Percentiles rank a stretch among this genome's conserved stretches.
These are phyloP conservation scores for Caenorhabditis uteleia DNA, from an alignment of 2,888 invertebrate species.

Conservation along the genomic window DNA sequence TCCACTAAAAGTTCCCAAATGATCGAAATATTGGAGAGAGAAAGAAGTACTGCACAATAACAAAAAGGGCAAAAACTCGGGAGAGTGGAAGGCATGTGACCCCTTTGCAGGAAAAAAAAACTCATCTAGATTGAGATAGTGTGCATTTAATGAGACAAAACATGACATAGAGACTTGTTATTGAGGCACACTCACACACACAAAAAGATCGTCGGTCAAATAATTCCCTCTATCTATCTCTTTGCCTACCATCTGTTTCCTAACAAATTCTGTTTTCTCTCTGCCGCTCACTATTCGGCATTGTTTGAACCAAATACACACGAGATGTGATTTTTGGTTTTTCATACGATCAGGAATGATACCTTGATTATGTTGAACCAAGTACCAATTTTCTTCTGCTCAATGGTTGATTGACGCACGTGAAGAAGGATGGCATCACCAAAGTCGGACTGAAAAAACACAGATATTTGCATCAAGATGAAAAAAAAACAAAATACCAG, in stretches of 20 bases:
- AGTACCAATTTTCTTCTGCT: constrained; percentile 59
- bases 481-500: constrained; percentile 34
- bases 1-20: not conserved
- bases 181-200: too few species aligned
- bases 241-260: too few species aligned
- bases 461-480: not conserved
- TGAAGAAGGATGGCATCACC: constrained; percentile 57
- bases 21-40: not conserved
- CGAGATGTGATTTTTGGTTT: too few species aligned
- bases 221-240: too few species aligned
- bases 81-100: constrained; percentile 30
- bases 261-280: too few species aligned
- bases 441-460: constrained; percentile 52
- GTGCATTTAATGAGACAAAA: too few species aligned
- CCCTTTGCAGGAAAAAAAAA: constrained; percentile 38
- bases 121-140: too few species aligned
- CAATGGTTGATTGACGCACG: constrained; percentile 55
- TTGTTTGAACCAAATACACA: too few species aligned
- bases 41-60: constrained; percentile 23
- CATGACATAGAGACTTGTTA: not conserved
- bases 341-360: too few species aligned
- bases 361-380: constrained; percentile 60
- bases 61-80: constrained; percentile 33
- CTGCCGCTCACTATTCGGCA: too few species aligned
- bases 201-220: too few species aligned